Base-by-base conservation (phyloP, 2,888 invertebrate species). In the Rosalia funebris region DNA sequence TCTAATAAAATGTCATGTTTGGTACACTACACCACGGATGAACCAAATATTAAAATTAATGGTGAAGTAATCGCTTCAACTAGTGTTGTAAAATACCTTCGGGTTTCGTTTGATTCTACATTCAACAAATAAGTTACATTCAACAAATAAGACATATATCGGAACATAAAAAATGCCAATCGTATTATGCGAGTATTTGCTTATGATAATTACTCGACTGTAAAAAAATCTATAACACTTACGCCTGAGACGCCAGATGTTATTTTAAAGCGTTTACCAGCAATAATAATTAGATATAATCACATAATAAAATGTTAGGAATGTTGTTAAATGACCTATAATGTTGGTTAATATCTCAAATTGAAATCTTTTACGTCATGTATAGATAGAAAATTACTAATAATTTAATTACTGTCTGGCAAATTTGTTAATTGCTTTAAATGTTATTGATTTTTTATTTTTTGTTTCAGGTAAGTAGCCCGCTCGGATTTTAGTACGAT, bases 271-370 rank as follows among this genome's bases (percentile, higher is more conserved):
- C 34, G 47, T 48, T 37, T 48, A 48, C 19, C 17, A 17, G 20
- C 20, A n/a, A 16, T 48, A 48, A 48, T 48, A 37, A 46, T 46
- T 32, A 46, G 19, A 36, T 48, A 34, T 37, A 19, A 12, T 12
- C 19, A 19, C 19, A 37, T 48, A 48, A 37, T 25, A 7, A 11
- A 17, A 17, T 31, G 19, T 2, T 20, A 11, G 48, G 37, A 48
- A 48, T 48, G 48, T 11, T 9, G 10, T 20, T 19, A 9, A 17
- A 41, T 25, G 7, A 25, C 7, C 7, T 5, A 5, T 25, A 25
- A 25, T 25, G 25, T 7, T 25, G 25, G 7, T 25, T 25, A n/a
- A 12, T 14, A 19, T 19, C 2, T n/a, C 4, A 12, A 10, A 10
- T 2, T 39, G 7, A 5, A 10, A 19, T 17, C 4, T 48, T 47